Conservation (phyloP, 2,888 invertebrate species). For the Caenorhabditis wallacei region DNA sequence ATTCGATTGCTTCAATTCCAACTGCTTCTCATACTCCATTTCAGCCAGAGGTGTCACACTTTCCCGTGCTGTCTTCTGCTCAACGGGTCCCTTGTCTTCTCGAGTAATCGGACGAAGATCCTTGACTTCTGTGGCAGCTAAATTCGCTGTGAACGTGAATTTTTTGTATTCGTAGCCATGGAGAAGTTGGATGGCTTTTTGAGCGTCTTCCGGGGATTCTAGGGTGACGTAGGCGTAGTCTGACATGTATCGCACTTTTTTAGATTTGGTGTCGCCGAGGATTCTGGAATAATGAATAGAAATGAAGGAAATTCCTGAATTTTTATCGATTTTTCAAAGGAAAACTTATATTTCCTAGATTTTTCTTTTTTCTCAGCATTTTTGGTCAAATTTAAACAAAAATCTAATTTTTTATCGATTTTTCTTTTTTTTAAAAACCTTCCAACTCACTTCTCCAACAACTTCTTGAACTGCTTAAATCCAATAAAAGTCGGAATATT, state of each 20-base stretch:
- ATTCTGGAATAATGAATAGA: constrained; percentile 59
- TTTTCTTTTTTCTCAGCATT: neutral
- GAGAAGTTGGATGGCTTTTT: constrained; percentile 68
- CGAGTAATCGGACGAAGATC: constrained; percentile 42
- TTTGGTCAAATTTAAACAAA: neutral
- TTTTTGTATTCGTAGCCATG: constrained; percentile 68
- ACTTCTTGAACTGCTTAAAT: constrained; percentile 74
- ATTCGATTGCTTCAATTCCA: constrained; percentile 74
- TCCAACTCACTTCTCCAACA: constrained; percentile 75
- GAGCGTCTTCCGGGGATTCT: constrained; percentile 68
- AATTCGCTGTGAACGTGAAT: constrained; percentile 38
- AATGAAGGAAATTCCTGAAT: no score
- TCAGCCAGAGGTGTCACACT: constrained; percentile 80
- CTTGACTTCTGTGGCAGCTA: constrained; percentile 65
- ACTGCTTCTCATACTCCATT: constrained; percentile 80
- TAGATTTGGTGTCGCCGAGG: constrained; percentile 63
- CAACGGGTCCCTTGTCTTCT: constrained; percentile 25
- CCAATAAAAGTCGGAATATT: constrained; percentile 76
- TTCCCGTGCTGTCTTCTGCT: constrained; percentile 73
- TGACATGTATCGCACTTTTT: constrained; percentile 70
- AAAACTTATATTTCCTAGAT: no score
- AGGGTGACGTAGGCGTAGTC: constrained; percentile 75
- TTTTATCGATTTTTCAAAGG: no score
- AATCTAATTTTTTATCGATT: neutral
- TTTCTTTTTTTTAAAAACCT: neutral